Evolutionary conservation across 2,888 invertebrate genomes (phyloP), one percentile per base, ranked within the genome.

Genomic region (Agrotis segetum): DNA sequence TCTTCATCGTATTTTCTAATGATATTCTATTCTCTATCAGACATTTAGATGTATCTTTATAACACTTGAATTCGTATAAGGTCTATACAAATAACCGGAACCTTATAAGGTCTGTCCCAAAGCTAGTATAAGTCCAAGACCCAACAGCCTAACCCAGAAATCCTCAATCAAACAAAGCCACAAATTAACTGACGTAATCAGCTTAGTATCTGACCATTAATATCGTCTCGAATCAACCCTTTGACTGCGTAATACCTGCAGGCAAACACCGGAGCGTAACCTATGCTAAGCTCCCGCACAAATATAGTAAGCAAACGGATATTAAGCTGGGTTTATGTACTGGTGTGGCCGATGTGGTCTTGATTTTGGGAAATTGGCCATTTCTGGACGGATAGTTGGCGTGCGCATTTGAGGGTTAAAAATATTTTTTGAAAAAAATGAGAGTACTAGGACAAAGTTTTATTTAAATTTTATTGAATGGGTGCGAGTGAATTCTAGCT

Each of bases 301-400:
- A 95, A 95, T 94, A 95, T 93, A 92, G 93, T 91, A 91, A 92
- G 92, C 94, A 93, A 91, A 91, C 92, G 89, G 92, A 92, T 92
- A 91, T 89, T 92, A 91, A 91, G 92, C 91, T 84, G 91, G 92
- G 90, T 93, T 92, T 89, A 74, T 67, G 91, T 93, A 93, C 87
- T 71, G 87, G 85, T 86, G 64, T 68, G 60, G 47, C 40, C 50
- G 21, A 55, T 44, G 40, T 34, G 50, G 29, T 49, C 52, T 67
- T 71, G 50, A 47, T 70, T 63, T 72, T 53, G 56, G 40, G 47
- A 75, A 67, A 74, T 40, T 46, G 24, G 53, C 0, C 13, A 1
- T 44, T 34, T 56, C 40, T 24, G 44, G 46, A 6, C 24, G 21
- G n/a, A 63, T 60, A 77, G 53, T 74, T 59, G 5, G 5, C 4